Base-by-base conservation (phyloP, 2,888 invertebrate species). In the Apeira syringaria region DNA sequence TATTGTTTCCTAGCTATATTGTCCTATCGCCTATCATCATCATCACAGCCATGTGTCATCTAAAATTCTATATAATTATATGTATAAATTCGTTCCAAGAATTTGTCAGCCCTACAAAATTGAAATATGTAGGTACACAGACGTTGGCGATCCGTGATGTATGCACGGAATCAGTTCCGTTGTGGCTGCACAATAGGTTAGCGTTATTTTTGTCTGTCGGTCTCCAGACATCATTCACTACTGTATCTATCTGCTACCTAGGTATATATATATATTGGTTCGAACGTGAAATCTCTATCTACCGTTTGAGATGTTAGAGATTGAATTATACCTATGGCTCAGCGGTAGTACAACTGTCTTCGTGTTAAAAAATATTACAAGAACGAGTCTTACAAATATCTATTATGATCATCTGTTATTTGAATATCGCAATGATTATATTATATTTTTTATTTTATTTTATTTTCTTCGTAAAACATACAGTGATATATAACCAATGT, bases 121-220 rank as follows among this genome's bases (percentile, higher is more conserved):
- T 38, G 52, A 51, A 53, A 56, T 61, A 51, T 66, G 55, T 61
- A 64, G 60, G 42, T 57, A 53, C 47, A 62, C 46, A 41, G 53
- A 62, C 63, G 56, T 46, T 53, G 53, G 61, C 72, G 71, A 74
- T 68, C 66, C 67, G 62, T 64, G 61, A 66, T 68, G 67, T 68
- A 61, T 62, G 73, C 72, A 70, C 61, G 59, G 70, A 66, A 67
- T 46, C 31, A 18, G 45, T 46, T 35, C 39, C 31, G 45, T 20
- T 38, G 30, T 22, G 30, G 60, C 68, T 54, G 62, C 62, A 82
- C 80, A 80, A 86, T 84, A 83, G 85, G 82, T 80, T 76, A 80
- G 53, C 53, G 79, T 78, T 86, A 86, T 86, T 86, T 86, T 65
- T 69, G 77, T 74, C 80, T 78, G 66, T 12, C 68, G 53, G 47